Evolutionary conservation across 2,888 invertebrate species (phyloP).

Genomic region (Leistus spinibarbis): DNA sequence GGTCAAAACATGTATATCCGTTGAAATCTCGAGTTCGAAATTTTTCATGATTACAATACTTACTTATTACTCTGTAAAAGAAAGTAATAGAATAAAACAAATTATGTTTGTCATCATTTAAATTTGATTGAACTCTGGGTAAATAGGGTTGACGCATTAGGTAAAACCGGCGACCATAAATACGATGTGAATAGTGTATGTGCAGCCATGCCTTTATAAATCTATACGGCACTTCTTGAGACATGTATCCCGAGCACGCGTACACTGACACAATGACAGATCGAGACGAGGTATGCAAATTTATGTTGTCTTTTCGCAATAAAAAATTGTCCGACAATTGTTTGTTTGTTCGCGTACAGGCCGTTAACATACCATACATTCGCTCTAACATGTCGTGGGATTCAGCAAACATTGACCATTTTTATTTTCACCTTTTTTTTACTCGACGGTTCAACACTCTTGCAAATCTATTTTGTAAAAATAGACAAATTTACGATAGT

Average conservation of each 20-base stretch:
- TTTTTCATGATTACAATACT: no score
- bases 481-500: not conserved
- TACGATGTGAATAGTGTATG: not conserved
- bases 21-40: no score
- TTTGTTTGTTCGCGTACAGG: not conserved
- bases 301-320: constrained; percentile 27
- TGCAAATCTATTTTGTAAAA: not conserved
- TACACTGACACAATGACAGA: constrained; percentile 33
- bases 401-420: not conserved
- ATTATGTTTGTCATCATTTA: no score
- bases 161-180: constrained; percentile 4
- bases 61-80: no score
- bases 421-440: not conserved
- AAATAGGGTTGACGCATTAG: not conserved
- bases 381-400: constrained; percentile 7
- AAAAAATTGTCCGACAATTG: not conserved
- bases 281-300: constrained; percentile 25
- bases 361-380: not conserved
- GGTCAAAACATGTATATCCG: no score
- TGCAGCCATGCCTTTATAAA: not conserved
- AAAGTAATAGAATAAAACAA: no score
- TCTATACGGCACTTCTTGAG: not conserved
- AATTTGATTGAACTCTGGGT: not conserved
- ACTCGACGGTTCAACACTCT: not conserved
- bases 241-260: constrained; percentile 1